Percentiles rank a stretch among this genome's conserved stretches.
Evolutionary conservation across 2,113 vertebrate genomes (phyloP).

Genomic region (Nannospalax galili): DNA sequence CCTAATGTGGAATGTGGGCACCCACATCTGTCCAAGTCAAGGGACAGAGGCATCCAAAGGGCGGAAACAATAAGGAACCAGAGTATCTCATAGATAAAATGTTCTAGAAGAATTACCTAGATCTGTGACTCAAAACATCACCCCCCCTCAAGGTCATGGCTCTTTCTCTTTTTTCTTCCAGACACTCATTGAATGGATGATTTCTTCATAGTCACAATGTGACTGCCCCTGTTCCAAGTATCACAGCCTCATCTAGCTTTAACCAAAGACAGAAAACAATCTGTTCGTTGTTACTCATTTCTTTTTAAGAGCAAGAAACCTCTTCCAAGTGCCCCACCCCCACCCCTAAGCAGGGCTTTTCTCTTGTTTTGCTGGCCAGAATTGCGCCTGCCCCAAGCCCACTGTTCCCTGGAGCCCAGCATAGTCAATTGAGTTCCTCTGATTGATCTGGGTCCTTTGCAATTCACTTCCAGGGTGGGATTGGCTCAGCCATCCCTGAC

Average conservation of each 20-base stretch:
- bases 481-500: not conserved
- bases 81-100: not conserved
- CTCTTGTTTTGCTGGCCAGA: not conserved
- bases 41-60: not conserved
- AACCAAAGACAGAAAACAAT: not conserved
- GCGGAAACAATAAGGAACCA: not conserved
- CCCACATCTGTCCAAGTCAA: no score
- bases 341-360: not conserved
- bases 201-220: not conserved
- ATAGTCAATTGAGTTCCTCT: not conserved
- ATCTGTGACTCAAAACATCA: not conserved
- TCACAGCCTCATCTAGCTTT: not conserved
- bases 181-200: not conserved
- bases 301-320: not conserved
- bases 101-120: not conserved
- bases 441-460: not conserved
- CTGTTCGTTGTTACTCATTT: not conserved
- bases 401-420: not conserved
- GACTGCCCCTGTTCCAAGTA: not conserved
- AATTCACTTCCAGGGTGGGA: slow-evolving; percentile 14
- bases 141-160: not conserved
- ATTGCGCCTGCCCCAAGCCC: not conserved
- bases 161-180: not conserved
- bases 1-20: not conserved
- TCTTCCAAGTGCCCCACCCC: not conserved